Evolutionary conservation across 2,113 vertebrate genomes (phyloP).

Genomic region (Bos taurus): DNA sequence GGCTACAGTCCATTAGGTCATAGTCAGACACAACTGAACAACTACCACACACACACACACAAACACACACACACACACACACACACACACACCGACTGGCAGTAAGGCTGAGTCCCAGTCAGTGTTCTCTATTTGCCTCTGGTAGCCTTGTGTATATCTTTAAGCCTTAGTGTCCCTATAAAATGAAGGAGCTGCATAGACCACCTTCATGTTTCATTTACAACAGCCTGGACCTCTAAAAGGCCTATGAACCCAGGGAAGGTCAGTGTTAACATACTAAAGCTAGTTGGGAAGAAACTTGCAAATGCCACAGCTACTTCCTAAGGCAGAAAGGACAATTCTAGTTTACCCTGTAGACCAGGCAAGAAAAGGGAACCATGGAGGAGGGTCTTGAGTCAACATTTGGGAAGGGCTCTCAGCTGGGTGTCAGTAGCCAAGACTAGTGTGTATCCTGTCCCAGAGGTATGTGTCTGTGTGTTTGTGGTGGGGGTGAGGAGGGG

Average conservation of each 20-base stretch:
- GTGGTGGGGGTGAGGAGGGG: rapidly evolving
- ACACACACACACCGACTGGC: background rate
- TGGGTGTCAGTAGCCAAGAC: background rate
- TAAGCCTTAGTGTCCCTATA: background rate
- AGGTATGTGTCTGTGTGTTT: background rate
- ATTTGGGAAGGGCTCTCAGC: background rate
- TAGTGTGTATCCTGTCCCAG: background rate
- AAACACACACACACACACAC: background rate
- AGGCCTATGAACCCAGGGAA: background rate
- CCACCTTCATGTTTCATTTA: background rate
- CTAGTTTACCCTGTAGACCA: background rate
- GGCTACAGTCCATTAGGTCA: background rate
- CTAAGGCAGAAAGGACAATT: background rate
- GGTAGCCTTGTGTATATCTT: background rate
- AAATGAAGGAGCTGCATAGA: background rate
- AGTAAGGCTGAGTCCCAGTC: background rate
- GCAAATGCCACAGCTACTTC: background rate
- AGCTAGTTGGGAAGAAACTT: background rate
- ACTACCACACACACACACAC: background rate
- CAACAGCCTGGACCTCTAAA: background rate
- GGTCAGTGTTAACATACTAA: background rate
- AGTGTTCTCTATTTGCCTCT: background rate
- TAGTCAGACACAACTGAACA: background rate
- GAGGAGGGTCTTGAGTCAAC: background rate
- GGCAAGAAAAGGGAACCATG: background rate